phyloP scores from a whole-genome alignment of 2,888 invertebrate genomes.

The Daptonema setosum region DNA sequence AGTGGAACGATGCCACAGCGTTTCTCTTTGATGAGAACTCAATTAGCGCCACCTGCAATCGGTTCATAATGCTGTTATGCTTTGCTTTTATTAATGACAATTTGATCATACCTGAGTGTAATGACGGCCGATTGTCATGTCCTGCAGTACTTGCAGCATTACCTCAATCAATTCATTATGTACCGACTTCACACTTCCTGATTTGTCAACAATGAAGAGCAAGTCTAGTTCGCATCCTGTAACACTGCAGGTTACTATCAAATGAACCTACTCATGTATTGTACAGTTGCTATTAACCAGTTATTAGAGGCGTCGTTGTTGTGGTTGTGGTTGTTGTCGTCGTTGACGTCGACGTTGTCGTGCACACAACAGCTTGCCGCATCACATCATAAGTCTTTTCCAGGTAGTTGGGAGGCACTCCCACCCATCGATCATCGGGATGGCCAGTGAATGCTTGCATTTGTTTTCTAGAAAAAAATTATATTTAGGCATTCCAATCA shows the following conservation, averaged over 20 bases:
- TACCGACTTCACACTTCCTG: background rate
- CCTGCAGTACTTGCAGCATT: background rate
- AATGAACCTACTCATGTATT: too few relatives aligned
- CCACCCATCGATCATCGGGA: too few relatives aligned
- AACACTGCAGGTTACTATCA: too few relatives aligned
- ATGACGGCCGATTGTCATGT: background rate
- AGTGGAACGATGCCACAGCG: background rate
- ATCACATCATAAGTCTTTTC: too few relatives aligned
- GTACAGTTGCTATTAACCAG: too few relatives aligned
- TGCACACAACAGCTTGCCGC: too few relatives aligned
- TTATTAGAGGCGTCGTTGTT: too few relatives aligned
- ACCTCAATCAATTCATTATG: background rate
- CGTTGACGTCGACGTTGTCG: too few relatives aligned
- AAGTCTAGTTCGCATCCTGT: background rate
- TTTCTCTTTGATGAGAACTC: background rate
- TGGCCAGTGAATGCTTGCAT: too few relatives aligned
- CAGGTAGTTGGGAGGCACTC: background rate
- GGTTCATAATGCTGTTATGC: background rate
- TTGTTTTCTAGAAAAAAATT: too few relatives aligned
- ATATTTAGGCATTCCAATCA: too few relatives aligned
- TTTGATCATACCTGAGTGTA: background rate
- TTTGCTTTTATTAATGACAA: background rate
- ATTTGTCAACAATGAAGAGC: background rate
- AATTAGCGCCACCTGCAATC: background rate
- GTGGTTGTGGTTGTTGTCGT: too few relatives aligned